These are phyloP conservation scores for Orchesella flavescens DNA, from an alignment of 2,888 invertebrate genomes.

Conservation along the genomic window DNA sequence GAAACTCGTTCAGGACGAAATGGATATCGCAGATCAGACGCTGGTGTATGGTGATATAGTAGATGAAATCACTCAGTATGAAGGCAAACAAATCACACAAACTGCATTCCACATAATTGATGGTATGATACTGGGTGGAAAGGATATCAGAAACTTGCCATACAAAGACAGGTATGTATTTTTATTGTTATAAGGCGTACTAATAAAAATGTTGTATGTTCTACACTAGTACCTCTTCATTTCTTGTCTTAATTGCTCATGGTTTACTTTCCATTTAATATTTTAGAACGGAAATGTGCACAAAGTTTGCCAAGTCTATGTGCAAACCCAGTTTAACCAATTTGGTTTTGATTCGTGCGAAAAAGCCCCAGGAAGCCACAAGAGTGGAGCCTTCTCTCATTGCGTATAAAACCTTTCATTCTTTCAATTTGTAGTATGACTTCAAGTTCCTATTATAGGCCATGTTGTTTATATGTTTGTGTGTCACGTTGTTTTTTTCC, in stretches of 20 bases:
- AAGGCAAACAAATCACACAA: conserved; percentile 78
- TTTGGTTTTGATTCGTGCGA: conserved; percentile 53
- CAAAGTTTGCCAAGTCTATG: conserved; percentile 82
- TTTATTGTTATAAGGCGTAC: neutral
- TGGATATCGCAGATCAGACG: conserved; percentile 83
- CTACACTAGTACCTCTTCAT: conserved; percentile 73
- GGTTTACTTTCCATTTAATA: no score
- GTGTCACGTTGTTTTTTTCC: no score
- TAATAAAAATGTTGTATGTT: neutral
- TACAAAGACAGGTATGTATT: conserved; percentile 80
- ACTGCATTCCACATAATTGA: conserved; percentile 86
- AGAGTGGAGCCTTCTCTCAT: conserved; percentile 50
- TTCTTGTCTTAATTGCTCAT: neutral
- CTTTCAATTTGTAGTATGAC: no score
- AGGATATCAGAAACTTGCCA: conserved; percentile 78
- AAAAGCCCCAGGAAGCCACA: conserved; percentile 55
- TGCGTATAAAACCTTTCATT: no score
- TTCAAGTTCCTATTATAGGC: no score
- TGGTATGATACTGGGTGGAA: conserved; percentile 82
- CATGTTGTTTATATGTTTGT: no score
- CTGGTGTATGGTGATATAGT: conserved; percentile 84
- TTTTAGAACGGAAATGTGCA: conserved; percentile 75
- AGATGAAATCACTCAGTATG: conserved; percentile 79
- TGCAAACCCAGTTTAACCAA: conserved; percentile 76
- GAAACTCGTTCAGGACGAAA: conserved; percentile 73